These are phyloP conservation scores for Xiphophorus hellerii DNA, from an alignment of 2,113 vertebrate species.

Conservation along the genomic window DNA sequence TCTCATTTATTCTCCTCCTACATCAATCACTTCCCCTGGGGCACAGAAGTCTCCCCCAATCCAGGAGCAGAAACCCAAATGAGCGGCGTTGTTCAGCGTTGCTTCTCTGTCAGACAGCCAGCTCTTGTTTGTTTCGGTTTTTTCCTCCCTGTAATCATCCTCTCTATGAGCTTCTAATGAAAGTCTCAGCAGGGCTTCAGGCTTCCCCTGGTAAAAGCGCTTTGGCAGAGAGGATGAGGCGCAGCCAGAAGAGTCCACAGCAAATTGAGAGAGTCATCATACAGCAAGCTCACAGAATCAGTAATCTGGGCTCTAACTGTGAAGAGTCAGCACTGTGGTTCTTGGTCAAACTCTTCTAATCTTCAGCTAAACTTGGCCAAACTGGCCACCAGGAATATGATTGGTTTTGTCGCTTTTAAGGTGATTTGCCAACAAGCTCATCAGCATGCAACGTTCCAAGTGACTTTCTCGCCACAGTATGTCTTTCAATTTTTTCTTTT, in stretches of 20 bases:
- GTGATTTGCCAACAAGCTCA: neutral
- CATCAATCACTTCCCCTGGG: neutral
- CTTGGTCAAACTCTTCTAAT: constrained; percentile 19
- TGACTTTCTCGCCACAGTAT: neutral
- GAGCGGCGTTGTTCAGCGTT: constrained; percentile 18
- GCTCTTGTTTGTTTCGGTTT: constrained; percentile 39
- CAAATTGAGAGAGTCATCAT: constrained; percentile 35
- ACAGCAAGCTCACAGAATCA: constrained; percentile 12
- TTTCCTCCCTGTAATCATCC: constrained; percentile 49
- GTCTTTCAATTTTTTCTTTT: neutral
- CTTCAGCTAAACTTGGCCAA: constrained; percentile 12
- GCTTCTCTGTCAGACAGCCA: constrained; percentile 31
- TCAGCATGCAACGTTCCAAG: neutral
- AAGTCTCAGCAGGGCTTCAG: constrained; percentile 53
- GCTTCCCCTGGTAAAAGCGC: constrained; percentile 38
- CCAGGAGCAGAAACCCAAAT: constrained; percentile 21
- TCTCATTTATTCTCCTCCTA: constrained; percentile 2
- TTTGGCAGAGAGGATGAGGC: constrained; percentile 38
- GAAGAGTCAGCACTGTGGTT: constrained; percentile 32
- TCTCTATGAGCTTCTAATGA: constrained; percentile 59
- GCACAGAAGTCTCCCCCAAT: constrained; percentile 11
- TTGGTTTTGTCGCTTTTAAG: constrained; percentile 10
- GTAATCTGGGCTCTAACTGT: constrained; percentile 29
- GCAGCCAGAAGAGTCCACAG: constrained; percentile 12
- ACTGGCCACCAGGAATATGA: constrained; percentile 7